Base-by-base conservation (phyloP, 2,888 invertebrate species). In the Nomada lathburiana region DNA sequence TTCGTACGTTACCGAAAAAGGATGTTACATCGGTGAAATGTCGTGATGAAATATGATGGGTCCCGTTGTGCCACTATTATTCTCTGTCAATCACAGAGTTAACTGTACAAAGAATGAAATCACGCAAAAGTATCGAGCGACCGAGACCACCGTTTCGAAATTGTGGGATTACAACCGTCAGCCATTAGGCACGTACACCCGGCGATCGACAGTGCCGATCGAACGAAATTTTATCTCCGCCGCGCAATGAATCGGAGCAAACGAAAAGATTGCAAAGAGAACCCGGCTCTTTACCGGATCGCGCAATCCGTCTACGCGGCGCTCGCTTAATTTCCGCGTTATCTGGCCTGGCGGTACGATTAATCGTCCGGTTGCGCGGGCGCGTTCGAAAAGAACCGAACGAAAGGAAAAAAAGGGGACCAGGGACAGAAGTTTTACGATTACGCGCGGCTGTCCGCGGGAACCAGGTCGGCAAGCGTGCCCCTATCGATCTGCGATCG, bases 311-410 rank as follows among this genome's bases (percentile, higher is more conserved):
- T 29, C 62, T 57, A 42, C n/a, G 50, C 23, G 20, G 76, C 65
- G 65, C 76, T 72, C 68, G 87, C 78, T 87, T 74, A 85, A 80
- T 79, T 80, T 78, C 76, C 76, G 64, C 80, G 83, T 86, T 86
- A 85, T 87, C 85, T 85, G 60, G 57, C 76, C 76, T 53, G 68
- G 57, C 63, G 62, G 64, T 60, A 76, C 85, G 83, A 86, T 86
- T 86, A 87, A 86, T 86, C 84, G 76, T 71, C 76, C 76, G 53
- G 62, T 47, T 47, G 69, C 57, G 59, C 70, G 60, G 59, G 70
- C 57, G 20, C 55, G 70, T 67, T 76, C 57, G 69, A 73, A 76
- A 69, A 57, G 36, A 18, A 50, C 7, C 7, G 7, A 36, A 26
- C 26, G 7, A 36, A 23, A 13, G 26, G 16, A 42, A 67, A 16